Percentiles rank a stretch among this genome's conserved stretches.
Evolutionary conservation across 2,888 invertebrate genomes (phyloP).

Genomic region (Orthosia incerta): DNA sequence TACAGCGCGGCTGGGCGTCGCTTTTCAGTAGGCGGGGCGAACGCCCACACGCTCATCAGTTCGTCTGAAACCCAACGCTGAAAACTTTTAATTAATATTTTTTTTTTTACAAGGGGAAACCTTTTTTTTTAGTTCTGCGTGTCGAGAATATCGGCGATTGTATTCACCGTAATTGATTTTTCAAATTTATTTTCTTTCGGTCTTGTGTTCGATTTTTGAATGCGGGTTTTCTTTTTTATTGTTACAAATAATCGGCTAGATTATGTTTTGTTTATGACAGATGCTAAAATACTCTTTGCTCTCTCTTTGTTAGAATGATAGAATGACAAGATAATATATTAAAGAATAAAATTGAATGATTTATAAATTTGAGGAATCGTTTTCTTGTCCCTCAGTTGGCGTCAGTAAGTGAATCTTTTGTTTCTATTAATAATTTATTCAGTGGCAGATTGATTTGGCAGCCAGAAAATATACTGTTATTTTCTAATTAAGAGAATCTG

Average conservation of each 20-base stretch:
- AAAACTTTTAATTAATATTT: constrained; percentile 63
- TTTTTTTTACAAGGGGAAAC: constrained; percentile 48
- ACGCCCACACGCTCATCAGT: constrained; percentile 81
- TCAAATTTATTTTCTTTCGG: constrained; percentile 26
- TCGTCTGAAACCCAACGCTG: constrained; percentile 62
- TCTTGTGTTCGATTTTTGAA: constrained; percentile 33
- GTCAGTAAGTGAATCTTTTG: neutral
- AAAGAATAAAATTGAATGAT: neutral
- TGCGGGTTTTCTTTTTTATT: neutral
- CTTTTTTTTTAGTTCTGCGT: constrained; percentile 63
- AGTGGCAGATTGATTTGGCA: neutral
- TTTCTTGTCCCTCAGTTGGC: neutral
- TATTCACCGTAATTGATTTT: constrained; percentile 53
- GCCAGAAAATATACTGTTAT: neutral
- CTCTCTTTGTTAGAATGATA: too few species aligned
- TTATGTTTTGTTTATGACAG: neutral
- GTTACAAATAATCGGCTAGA: too few species aligned
- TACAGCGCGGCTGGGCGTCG: constrained; percentile 86
- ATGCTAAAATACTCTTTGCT: neutral
- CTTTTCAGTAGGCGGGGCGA: constrained; percentile 83
- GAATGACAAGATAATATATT: neutral
- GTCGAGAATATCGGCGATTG: constrained; percentile 59
- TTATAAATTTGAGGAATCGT: neutral
- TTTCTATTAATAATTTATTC: neutral
- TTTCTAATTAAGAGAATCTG: neutral